phyloP scores from a whole-genome alignment of 1,140 invertebrate genomes.

The Gryllus bimaculatus region DNA sequence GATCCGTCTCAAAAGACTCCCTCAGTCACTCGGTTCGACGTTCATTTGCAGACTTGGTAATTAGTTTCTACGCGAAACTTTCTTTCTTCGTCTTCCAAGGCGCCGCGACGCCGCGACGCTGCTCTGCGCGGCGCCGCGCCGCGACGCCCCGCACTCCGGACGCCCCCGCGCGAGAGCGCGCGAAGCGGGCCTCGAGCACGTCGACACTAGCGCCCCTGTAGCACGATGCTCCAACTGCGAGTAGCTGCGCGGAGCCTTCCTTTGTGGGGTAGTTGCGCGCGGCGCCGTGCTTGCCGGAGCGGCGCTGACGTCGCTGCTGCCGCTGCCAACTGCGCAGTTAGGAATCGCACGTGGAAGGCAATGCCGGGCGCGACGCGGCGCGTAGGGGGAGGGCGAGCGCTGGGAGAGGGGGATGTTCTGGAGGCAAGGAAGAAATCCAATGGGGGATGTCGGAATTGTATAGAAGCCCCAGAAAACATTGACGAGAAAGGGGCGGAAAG shows the following conservation, averaged over 20 bases:
- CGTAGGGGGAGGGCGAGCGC: not conserved
- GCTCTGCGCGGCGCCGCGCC: too few species aligned
- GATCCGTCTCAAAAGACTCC: not conserved
- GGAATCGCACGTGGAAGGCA: not conserved
- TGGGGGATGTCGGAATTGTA: not conserved
- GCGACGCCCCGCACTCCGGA: too few species aligned
- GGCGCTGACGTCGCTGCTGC: not conserved
- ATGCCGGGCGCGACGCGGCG: not conserved
- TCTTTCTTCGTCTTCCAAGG: not conserved
- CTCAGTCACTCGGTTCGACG: not conserved
- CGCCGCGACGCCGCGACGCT: too few species aligned
- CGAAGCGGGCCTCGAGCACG: not conserved
- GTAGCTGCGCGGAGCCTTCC: not conserved
- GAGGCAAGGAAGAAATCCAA: not conserved
- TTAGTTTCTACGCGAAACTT: not conserved
- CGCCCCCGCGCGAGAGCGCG: not conserved
- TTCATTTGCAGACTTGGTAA: constrained; percentile 1
- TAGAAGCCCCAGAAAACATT: not conserved
- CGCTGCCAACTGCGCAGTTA: not conserved
- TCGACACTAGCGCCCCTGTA: not conserved
- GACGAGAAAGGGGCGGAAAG: not conserved
- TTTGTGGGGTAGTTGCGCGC: not conserved
- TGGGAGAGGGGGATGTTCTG: not conserved
- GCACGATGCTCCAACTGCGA: not conserved
- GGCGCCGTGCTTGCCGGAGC: not conserved